These are phyloP conservation scores for Aepyceros melampus DNA, from an alignment of 2,113 vertebrate genomes.

Conservation along the genomic window DNA sequence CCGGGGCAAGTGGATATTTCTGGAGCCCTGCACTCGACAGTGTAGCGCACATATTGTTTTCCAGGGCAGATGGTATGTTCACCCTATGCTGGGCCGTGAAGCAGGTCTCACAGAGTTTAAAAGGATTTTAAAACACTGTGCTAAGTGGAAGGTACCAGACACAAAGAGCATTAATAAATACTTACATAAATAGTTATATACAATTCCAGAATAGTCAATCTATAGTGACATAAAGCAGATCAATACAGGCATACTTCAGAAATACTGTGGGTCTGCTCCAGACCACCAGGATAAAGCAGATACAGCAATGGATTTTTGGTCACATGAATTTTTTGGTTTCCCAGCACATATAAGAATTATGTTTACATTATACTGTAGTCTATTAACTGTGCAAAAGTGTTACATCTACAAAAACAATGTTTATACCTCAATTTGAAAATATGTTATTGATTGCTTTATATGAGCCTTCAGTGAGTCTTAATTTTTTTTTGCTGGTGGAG, in stretches of 20 bases:
- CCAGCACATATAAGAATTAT: not conserved
- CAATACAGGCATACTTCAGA: not conserved
- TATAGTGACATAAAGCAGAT: not conserved
- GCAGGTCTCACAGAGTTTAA: not conserved
- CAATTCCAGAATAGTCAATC: not conserved
- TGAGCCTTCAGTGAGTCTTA: not conserved
- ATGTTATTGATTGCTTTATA: not conserved
- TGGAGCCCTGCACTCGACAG: not conserved
- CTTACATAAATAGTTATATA: not conserved
- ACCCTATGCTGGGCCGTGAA: not conserved
- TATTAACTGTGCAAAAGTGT: not conserved
- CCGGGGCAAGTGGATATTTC: not conserved
- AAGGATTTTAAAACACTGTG: not conserved
- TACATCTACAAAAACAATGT: not conserved
- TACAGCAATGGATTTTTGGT: too few relatives aligned
- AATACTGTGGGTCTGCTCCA: not conserved
- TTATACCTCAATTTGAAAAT: not conserved
- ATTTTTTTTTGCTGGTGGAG: not conserved
- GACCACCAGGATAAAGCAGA: not conserved
- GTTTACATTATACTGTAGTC: not conserved
- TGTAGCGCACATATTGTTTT: not conserved
- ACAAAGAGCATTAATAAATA: not conserved
- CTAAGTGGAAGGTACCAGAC: not conserved
- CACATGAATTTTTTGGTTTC: not conserved
- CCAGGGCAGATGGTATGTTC: not conserved